Evolutionary conservation across 2,797 vertebrate genomes (phyloP).

Genomic region (Syngnathus rostellatus): DNA sequence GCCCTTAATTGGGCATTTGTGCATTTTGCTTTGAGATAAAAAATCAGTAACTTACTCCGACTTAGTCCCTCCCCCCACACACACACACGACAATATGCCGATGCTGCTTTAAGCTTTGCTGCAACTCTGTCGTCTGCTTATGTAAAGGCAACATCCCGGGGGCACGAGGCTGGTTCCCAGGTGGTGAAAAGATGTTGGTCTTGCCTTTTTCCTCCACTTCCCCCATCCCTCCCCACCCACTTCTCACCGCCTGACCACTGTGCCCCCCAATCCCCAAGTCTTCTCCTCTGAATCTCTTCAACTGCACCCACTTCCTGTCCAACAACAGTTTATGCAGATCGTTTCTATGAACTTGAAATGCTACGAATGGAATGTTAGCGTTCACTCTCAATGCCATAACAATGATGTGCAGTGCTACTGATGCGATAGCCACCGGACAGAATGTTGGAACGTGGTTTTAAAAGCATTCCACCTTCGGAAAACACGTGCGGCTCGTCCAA

Average conservation of each 20-base stretch:
- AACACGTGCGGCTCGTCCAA: slow-evolving; percentile 12
- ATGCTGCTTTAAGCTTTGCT: slow-evolving; percentile 14
- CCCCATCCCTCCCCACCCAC: slow-evolving; percentile 16
- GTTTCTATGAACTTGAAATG: slow-evolving; percentile 9
- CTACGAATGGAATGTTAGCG: slow-evolving; percentile 30
- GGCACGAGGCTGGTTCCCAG: slow-evolving; percentile 45
- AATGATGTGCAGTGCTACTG: slow-evolving; percentile 10
- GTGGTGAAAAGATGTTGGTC: slow-evolving; percentile 61
- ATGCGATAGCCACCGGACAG: slow-evolving; percentile 24
- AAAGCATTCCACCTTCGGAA: slow-evolving; percentile 20
- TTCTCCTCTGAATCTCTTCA: slow-evolving; percentile 5
- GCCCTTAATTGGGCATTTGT: slow-evolving; percentile 1
- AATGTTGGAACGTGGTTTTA: slow-evolving; percentile 25
- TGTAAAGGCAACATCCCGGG: slow-evolving; percentile 52
- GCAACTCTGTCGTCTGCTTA: slow-evolving; percentile 42
- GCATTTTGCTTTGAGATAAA: background rate
- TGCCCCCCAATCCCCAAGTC: slow-evolving; percentile 5
- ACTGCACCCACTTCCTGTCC: slow-evolving; percentile 7
- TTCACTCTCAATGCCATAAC: slow-evolving; percentile 22
- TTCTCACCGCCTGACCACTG: slow-evolving; percentile 2
- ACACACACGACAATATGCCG: background rate
- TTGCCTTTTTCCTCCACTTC: slow-evolving; percentile 29
- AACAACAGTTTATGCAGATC: slow-evolving; percentile 2
- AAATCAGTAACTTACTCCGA: background rate
- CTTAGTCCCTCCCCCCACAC: background rate